Evolutionary conservation across 2,797 vertebrate species (phyloP).

Genomic region (Chlorospingus flavigularis): DNA sequence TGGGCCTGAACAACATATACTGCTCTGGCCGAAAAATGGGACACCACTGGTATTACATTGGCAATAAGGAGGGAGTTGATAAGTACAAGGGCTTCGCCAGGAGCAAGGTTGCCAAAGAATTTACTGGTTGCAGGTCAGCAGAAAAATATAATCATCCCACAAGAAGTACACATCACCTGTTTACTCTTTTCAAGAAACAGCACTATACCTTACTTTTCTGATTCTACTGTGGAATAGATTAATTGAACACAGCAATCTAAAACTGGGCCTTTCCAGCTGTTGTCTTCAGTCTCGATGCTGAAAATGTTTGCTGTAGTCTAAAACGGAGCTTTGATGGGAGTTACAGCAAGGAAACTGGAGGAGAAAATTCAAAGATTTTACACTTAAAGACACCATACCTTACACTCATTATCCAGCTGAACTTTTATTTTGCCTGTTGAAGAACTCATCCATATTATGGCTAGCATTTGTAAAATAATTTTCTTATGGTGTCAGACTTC

Average conservation of each 20-base stretch:
- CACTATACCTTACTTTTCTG: neutral
- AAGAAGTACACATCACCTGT: neutral
- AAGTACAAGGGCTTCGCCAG: neutral
- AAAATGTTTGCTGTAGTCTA: neutral
- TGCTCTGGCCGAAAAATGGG: neutral
- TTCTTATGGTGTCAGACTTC: neutral
- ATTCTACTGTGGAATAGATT: neutral
- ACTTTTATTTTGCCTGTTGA: neutral
- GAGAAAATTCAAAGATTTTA: neutral
- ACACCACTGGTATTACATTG: rapidly evolving
- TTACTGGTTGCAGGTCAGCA: neutral
- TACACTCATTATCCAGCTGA: neutral
- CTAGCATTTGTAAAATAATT: neutral
- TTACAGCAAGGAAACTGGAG: neutral
- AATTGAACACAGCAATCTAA: neutral
- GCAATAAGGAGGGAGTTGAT: neutral
- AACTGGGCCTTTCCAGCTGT: neutral
- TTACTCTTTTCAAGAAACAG: neutral
- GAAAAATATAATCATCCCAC: neutral
- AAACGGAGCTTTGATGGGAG: neutral
- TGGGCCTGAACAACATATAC: rapidly evolving
- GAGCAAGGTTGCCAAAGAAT: neutral
- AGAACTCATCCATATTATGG: neutral
- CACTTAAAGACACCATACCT: neutral
- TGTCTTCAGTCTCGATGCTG: neutral